phyloP scores from a whole-genome alignment of 2,888 invertebrate genomes.

The Euclidia mi region DNA sequence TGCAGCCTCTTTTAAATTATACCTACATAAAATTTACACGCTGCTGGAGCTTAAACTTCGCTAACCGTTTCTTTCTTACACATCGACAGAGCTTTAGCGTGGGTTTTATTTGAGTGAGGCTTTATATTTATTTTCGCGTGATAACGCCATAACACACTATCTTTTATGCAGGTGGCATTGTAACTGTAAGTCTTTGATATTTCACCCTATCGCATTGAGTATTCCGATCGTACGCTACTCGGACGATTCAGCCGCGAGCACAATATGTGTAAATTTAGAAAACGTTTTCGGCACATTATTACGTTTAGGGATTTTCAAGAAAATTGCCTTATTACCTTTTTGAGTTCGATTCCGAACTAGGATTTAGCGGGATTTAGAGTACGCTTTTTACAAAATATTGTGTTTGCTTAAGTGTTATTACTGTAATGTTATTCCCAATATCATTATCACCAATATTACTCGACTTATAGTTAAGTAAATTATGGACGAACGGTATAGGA shows the following conservation, averaged over 20 bases:
- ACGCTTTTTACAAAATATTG: constrained; percentile 68
- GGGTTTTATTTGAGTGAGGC: constrained; percentile 40
- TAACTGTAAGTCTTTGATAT: constrained; percentile 72
- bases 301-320: constrained; percentile 89
- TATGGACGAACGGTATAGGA: constrained; percentile 1
- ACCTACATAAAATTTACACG: constrained; percentile 56
- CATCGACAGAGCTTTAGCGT: constrained; percentile 26
- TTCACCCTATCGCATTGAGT: constrained; percentile 79
- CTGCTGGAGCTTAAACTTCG: constrained; percentile 59
- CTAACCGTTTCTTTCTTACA: constrained; percentile 41
- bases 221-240: constrained; percentile 83
- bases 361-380: constrained; percentile 81
- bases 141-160: constrained; percentile 49
- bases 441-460: constrained; percentile 31
- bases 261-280: constrained; percentile 89
- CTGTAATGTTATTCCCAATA: constrained; percentile 36
- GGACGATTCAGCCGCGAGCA: constrained; percentile 82
- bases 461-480: constrained; percentile 32
- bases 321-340: constrained; percentile 89
- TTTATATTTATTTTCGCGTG: constrained; percentile 38
- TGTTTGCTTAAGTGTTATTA: constrained; percentile 60
- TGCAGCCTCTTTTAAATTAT: constrained; percentile 67
- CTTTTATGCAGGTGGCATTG: constrained; percentile 66
- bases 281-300: constrained; percentile 89
- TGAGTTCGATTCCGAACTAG: constrained; percentile 82